Percentiles rank a stretch among this genome's conserved stretches.
Conservation (phyloP, 1,140 invertebrate species). For the Papilio glaucus region DNA sequence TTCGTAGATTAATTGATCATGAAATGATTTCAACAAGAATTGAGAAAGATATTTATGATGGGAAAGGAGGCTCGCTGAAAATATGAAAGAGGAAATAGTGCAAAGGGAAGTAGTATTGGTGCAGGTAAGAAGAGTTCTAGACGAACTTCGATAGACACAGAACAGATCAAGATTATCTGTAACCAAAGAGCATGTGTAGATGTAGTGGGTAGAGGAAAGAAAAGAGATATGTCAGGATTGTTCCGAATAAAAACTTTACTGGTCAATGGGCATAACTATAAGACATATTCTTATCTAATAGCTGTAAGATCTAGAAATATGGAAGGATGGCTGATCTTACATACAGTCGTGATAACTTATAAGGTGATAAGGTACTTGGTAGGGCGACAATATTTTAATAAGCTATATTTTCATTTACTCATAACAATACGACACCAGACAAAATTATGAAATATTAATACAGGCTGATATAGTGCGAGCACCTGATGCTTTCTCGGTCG, state of each 20-base stretch:
- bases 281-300: too few species aligned
- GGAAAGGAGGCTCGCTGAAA: too few species aligned
- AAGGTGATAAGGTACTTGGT: too few species aligned
- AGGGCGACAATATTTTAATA: conserved; percentile 22
- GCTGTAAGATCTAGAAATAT: too few species aligned
- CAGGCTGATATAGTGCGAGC: too few species aligned
- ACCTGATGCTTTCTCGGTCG: too few species aligned
- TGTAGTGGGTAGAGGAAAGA: too few species aligned
- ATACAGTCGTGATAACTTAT: conserved; percentile 2
- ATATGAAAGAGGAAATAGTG: neutral
- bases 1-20: neutral
- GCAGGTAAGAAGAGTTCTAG: too few species aligned
- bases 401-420: neutral
- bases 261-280: too few species aligned
- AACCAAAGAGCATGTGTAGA: too few species aligned
- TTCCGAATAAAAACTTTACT: neutral
- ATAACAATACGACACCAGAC: conserved; percentile 13
- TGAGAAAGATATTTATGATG: neutral
- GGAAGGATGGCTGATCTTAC: neutral
- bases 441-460: conserved; percentile 14
- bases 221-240: neutral
- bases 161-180: neutral
- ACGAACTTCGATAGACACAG: neutral
- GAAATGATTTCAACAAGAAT: neutral
- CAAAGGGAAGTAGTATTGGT: too few species aligned